A percentile compares a stretch with the other conserved stretches of the same genome.
Evolutionary conservation across 2,888 invertebrate genomes (phyloP).

Genomic region (Acanthosepion pharaonis): DNA sequence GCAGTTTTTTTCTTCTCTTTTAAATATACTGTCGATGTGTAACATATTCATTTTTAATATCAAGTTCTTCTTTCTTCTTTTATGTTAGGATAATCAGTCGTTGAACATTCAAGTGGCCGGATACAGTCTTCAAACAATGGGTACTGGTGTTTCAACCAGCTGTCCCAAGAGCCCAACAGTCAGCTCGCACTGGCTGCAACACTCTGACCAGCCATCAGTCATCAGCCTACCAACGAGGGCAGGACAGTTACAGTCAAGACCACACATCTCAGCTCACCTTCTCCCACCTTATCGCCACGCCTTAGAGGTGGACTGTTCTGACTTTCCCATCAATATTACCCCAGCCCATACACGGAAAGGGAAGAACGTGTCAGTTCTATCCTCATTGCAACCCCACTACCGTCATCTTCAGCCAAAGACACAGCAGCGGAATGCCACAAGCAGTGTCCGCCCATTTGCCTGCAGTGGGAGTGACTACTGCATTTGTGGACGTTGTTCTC

Average conservation of each 20-base stretch:
- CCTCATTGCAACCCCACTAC: background rate
- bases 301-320: background rate
- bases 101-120: background rate
- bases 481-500: background rate
- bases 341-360: background rate
- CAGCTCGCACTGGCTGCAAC: background rate
- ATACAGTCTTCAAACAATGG: conserved; percentile 18
- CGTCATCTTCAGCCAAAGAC: background rate
- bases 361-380: background rate
- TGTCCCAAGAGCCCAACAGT: background rate
- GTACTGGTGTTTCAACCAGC: background rate
- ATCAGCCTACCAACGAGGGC: background rate
- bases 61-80: background rate
- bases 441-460: conserved; percentile 33
- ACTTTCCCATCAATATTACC: background rate
- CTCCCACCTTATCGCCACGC: background rate
- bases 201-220: background rate
- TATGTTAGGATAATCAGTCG: background rate
- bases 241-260: background rate
- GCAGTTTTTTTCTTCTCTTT: too few relatives aligned
- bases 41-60: background rate
- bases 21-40: background rate
- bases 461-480: conserved; percentile 33
- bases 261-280: background rate
- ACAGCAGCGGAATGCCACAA: conserved; percentile 1